Evolutionary conservation across 2,113 vertebrate species (phyloP).

Genomic region (Sardina pilchardus): DNA sequence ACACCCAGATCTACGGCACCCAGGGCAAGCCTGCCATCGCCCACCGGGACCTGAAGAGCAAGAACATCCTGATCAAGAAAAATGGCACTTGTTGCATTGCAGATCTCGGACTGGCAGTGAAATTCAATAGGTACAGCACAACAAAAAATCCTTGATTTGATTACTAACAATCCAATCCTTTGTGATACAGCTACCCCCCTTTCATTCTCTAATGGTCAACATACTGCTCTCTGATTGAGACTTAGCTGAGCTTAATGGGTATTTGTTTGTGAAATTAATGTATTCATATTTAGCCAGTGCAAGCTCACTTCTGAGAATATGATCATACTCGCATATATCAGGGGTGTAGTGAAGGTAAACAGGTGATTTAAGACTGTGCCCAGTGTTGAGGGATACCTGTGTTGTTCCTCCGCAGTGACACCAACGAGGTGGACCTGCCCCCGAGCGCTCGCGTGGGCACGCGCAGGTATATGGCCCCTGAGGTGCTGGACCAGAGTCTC

Average conservation of each 20-base stretch:
- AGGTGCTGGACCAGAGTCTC: constrained; percentile 91
- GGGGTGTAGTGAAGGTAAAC: background rate
- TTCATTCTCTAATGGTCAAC: no score
- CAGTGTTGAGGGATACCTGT: background rate
- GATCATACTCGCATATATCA: no score
- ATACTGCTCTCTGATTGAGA: no score
- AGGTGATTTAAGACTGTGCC: background rate
- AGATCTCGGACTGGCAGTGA: constrained; percentile 96
- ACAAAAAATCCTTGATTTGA: no score
- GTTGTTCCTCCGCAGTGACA: constrained; percentile 75
- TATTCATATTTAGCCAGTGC: background rate
- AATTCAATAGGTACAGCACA: constrained; percentile 88
- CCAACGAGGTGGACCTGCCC: constrained; percentile 93
- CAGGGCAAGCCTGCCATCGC: constrained; percentile 97
- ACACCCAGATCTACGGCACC: constrained; percentile 97
- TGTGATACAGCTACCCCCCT: no score
- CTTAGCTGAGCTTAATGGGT: no score
- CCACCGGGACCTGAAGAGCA: constrained; percentile 95
- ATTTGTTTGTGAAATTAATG: background rate
- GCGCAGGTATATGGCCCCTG: constrained; percentile 94
- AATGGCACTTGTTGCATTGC: constrained; percentile 97
- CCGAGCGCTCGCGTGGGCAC: constrained; percentile 91
- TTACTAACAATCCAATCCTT: no score
- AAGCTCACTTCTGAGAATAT: no score
- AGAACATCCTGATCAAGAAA: constrained; percentile 97